Percentiles rank a stretch among this genome's conserved stretches.
Conservation (phyloP, 2,113 vertebrate species). For the Phodopus roborovskii region DNA sequence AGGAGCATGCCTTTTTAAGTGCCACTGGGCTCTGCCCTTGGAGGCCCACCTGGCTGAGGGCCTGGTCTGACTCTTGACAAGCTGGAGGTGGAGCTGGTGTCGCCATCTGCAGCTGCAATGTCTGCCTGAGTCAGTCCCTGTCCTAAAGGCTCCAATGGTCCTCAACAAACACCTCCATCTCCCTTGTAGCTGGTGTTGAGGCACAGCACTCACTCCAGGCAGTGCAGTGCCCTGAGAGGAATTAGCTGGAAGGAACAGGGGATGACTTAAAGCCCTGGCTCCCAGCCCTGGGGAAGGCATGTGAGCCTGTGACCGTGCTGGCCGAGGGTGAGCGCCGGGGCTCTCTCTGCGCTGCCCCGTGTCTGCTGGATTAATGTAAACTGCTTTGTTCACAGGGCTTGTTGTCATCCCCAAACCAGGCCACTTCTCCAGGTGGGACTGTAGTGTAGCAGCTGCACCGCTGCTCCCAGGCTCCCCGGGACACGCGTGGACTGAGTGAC, state of each 20-base stretch:
- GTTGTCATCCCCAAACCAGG: conserved; percentile 96
- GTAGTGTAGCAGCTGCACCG: conserved; percentile 94
- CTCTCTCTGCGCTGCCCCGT: conserved; percentile 47
- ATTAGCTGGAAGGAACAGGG: fast-evolving
- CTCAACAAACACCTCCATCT: neutral
- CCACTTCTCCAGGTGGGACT: conserved; percentile 97
- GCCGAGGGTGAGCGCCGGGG: neutral
- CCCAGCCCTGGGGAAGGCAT: fast-evolving
- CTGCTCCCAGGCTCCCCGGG: conserved; percentile 90
- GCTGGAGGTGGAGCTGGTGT: neutral
- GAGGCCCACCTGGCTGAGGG: neutral
- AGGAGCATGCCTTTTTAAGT: neutral
- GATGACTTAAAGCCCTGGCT: neutral
- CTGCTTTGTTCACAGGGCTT: conserved; percentile 96
- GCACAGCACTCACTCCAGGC: too few relatives aligned
- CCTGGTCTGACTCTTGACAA: neutral
- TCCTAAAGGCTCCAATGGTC: neutral
- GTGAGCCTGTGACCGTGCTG: neutral
- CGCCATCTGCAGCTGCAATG: too few relatives aligned
- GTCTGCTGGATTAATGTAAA: conserved; percentile 87
- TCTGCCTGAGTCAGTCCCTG: neutral
- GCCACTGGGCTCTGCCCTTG: neutral
- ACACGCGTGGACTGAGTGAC: conserved; percentile 74
- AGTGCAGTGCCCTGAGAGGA: neutral
- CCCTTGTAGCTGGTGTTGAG: neutral